Evolutionary conservation across 2,113 vertebrate genomes (phyloP).

Genomic region (Zapornia atra): DNA sequence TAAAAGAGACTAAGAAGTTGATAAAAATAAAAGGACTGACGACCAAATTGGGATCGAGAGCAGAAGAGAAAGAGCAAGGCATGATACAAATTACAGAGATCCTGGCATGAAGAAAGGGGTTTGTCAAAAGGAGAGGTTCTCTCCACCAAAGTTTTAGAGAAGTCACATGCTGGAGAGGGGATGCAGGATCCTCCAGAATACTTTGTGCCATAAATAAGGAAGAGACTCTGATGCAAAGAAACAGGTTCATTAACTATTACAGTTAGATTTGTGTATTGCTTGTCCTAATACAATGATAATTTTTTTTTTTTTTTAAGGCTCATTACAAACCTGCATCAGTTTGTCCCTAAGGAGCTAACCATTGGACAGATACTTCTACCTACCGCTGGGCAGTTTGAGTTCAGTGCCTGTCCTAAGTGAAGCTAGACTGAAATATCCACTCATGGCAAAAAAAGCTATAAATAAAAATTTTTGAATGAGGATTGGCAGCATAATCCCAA

Average conservation of each 20-base stretch:
- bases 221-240: not conserved
- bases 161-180: not conserved
- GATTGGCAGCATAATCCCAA: not conserved
- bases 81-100: not conserved
- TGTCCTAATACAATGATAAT: not conserved
- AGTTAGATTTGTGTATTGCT: not conserved
- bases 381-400: not conserved
- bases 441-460: not conserved
- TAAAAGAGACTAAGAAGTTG: not conserved
- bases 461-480: not conserved
- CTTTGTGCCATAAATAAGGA: not conserved
- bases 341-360: not conserved
- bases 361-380: not conserved
- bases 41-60: not conserved
- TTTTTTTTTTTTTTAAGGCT: not conserved
- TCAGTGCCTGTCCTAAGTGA: not conserved
- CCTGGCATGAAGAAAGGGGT: not conserved
- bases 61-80: not conserved
- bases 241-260: not conserved
- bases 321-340: not conserved
- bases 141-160: not conserved
- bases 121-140: not conserved
- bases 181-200: not conserved
- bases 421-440: not conserved
- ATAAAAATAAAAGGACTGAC: constrained; percentile 1